These are phyloP conservation scores for Hydrocynus forskahlii DNA, from an alignment of 2,797 vertebrate genomes.

Conservation along the genomic window DNA sequence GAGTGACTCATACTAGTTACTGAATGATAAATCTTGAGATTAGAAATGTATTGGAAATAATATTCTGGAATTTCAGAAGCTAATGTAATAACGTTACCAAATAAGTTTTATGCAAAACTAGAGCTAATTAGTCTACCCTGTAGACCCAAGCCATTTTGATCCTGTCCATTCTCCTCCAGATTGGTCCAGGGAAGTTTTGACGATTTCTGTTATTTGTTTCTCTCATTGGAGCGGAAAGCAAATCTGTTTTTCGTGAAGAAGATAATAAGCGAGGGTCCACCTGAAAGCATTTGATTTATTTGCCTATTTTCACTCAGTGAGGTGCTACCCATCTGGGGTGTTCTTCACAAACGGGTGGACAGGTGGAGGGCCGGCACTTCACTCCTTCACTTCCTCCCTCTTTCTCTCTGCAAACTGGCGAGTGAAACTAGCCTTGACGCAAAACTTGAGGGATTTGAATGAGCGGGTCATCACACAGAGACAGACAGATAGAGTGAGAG, in stretches of 20 bases:
- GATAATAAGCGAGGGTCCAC: slow-evolving; percentile 39
- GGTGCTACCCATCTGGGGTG: slow-evolving; percentile 43
- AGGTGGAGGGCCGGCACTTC: slow-evolving; percentile 38
- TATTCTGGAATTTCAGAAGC: too few species aligned
- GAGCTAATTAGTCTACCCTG: not conserved
- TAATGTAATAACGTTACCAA: too few species aligned
- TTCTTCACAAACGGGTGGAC: slow-evolving; percentile 50
- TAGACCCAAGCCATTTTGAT: slow-evolving; percentile 1
- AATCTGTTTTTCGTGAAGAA: slow-evolving; percentile 31
- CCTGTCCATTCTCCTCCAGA: not conserved
- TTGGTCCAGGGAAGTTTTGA: slow-evolving; percentile 7
- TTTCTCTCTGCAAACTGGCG: slow-evolving; percentile 7
- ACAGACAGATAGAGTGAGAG: slow-evolving; percentile 1
- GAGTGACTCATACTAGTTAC: too few species aligned
- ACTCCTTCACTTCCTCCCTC: slow-evolving; percentile 22
- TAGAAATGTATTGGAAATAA: too few species aligned
- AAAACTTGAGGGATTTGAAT: slow-evolving; percentile 37
- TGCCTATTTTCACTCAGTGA: slow-evolving; percentile 39
- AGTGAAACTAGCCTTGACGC: slow-evolving; percentile 55
- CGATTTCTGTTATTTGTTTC: slow-evolving; percentile 38
- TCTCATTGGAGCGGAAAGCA: slow-evolving; percentile 9
- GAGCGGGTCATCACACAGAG: slow-evolving; percentile 12
- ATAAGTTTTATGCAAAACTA: not conserved
- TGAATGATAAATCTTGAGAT: too few species aligned
- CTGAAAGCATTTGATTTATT: slow-evolving; percentile 50